Evolutionary conservation across 2,888 invertebrate genomes (phyloP), one percentile per base, ranked within the genome.

Genomic region (Digitonthophagus gazella): DNA sequence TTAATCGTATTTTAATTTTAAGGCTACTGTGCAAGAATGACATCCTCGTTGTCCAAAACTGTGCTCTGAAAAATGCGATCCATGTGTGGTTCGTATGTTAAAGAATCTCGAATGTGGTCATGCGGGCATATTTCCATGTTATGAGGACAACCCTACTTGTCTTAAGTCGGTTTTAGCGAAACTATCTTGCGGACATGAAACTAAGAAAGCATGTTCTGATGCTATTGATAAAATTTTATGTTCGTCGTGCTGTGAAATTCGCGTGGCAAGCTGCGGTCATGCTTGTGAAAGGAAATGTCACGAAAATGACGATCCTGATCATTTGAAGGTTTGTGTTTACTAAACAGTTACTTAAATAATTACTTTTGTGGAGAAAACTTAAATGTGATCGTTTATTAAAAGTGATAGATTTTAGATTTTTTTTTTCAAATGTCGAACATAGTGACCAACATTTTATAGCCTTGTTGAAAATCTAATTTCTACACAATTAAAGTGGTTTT

Each of bases 261-360:
- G 87, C 18, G 81, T 90, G 18, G 80, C 81, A 72, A 78, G 80
- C n/a, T 92, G 89, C 78, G 91, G 91, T 0, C 92, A 92, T 79
- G 79, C 82, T 0, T 92, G 92, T 78, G 71, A 64, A 1, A 78
- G 74, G 64, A 76, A 71, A 0, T 91, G 91, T 76, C 91, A 91
- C 76, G 82, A 86, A 19, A 78, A 76, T 0, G 76, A 85, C 20
- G 89, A 89, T 79, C 88, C 88, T 0, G 84, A 89, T 67, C 91
- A 91, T 78, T 77, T 85, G 64, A 69, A 83, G 72, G 88, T 87
- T n/a, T n/a, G n/a, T n/a, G n/a, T n/a, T n/a, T n/a, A n/a, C n/a
- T n/a, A n/a, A n/a, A n/a, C n/a, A n/a, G n/a, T n/a, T n/a, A n/a
- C n/a, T n/a, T n/a, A n/a, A n/a, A n/a, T n/a, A n/a, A n/a, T n/a